These are phyloP conservation scores for Dolichallabes microphthalmus DNA, from an alignment of 2,113 vertebrate genomes.

Conservation along the genomic window DNA sequence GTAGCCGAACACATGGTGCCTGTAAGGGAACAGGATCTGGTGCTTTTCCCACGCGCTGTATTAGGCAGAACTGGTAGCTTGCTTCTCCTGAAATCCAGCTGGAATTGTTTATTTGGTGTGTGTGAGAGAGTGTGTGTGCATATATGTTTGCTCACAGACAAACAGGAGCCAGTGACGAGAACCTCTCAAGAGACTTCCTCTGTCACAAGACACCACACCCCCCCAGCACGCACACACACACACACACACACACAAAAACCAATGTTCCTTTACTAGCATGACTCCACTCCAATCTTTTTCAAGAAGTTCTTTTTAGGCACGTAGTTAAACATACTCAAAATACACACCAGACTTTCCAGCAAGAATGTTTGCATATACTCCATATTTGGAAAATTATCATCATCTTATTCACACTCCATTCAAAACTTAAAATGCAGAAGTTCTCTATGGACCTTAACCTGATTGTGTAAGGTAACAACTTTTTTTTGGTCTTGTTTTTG, in stretches of 20 bases:
- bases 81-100: conserved; percentile 28
- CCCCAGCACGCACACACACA: conserved; percentile 28
- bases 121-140: conserved; percentile 25
- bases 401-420: conserved; percentile 7
- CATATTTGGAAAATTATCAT: conserved; percentile 7
- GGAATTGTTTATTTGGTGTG: conserved; percentile 37
- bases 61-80: conserved; percentile 67
- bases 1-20: conserved; percentile 9
- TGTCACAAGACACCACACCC: conserved; percentile 49
- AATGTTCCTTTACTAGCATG: conserved; percentile 54
- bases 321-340: conserved; percentile 20
- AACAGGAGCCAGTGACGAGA: conserved; percentile 72
- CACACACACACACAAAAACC: conserved; percentile 48
- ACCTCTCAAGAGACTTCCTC: conserved; percentile 53
- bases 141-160: conserved; percentile 70
- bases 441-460: not conserved
- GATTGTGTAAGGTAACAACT: not conserved
- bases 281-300: conserved; percentile 56
- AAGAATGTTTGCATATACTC: not conserved
- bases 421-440: not conserved
- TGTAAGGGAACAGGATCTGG: conserved; percentile 51
- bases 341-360: conserved; percentile 15
- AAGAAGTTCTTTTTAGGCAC: conserved; percentile 37
- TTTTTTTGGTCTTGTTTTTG: not conserved
- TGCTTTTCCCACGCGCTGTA: conserved; percentile 72